Base-by-base conservation (phyloP, 2,113 vertebrate genomes). In the Actenoides lindsayi region DNA sequence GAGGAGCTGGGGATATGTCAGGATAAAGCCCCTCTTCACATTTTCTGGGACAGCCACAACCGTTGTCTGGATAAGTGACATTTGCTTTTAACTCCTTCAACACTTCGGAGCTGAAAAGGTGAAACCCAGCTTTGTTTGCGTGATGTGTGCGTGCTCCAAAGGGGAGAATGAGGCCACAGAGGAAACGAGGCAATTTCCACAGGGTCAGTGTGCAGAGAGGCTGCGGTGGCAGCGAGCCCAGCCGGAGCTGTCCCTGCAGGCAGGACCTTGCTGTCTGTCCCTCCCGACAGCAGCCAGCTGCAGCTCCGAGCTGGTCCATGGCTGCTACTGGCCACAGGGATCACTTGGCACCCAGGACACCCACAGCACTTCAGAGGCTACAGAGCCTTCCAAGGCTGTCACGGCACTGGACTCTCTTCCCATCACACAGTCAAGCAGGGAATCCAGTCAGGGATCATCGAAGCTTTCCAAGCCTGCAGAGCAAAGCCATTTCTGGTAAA, bases 401-500 rank as follows among this genome's bases (percentile, higher is more conserved):
- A 41, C 1, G 1, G 80, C 13, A 57, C 37, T 23, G n/a, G n/a
- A 54, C 13, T 75, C 31, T 33, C 51, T 64, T 39, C 73, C 42
- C 15, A 54, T 20, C 63, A 67, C 30, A 35, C 12, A 74, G 70
- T 5, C 21, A 37, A 35, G 27, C 56, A 78, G 7, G 5, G 18
- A 71, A 91, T 42, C 27, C 74, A 69, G 18, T 50, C 4, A 76
- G 37, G 20, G 44, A 85, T 35, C 83, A 63, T 5, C 31, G 76
- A 90, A 41, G 19, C 57, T 19, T 78, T n/a, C 64, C 31, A 76
- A 42, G 33, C 31, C 39, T 56, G 75, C 83, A 87, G n/a, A 79
- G 31, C 7, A 13, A 91, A 96, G 69, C 35, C 28, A 42, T 69
- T 87, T 84, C 84, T 70, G 62, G 83, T 73, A 76, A 77, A 97